These are phyloP conservation scores for Choloepus didactylus DNA, from an alignment of 2,797 vertebrate species.

Conservation along the genomic window DNA sequence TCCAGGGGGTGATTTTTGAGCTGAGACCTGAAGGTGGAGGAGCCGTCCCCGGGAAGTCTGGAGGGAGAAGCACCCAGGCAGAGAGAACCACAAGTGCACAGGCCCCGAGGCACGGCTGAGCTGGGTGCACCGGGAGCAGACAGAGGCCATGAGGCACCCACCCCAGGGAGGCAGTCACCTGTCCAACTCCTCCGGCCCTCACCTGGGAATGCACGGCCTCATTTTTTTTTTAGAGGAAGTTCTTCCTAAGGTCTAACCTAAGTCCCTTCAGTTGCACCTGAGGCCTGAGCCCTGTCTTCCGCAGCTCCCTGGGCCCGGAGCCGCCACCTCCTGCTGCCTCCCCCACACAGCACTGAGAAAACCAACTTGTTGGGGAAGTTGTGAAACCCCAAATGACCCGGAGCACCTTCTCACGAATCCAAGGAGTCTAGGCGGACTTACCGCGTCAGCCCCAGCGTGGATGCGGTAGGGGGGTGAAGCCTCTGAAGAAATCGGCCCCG, in stretches of 20 bases:
- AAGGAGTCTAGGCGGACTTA: neutral
- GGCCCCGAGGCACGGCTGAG: too few relatives aligned
- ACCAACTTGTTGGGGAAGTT: neutral
- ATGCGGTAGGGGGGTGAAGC: neutral
- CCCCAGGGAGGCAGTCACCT: neutral
- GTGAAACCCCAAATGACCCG: neutral
- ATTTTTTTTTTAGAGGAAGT: neutral
- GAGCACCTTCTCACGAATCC: neutral
- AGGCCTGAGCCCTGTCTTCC: constrained; percentile 11
- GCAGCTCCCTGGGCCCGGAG: neutral
- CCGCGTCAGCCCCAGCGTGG: neutral
- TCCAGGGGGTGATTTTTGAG: neutral
- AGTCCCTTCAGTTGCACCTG: neutral
- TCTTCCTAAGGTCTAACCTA: neutral
- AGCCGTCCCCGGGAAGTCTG: neutral
- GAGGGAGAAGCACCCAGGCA: neutral
- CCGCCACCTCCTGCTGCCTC: neutral
- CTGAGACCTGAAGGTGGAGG: neutral
- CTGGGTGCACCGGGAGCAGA: neutral
- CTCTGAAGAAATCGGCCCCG: neutral
- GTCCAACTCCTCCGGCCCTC: neutral
- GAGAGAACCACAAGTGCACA: neutral
- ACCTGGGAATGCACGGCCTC: too few relatives aligned
- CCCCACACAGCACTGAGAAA: neutral
- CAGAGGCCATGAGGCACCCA: too few relatives aligned